Evolutionary conservation across 2,797 vertebrate genomes (phyloP).

Genomic region (Arctocebus calabarensis): DNA sequence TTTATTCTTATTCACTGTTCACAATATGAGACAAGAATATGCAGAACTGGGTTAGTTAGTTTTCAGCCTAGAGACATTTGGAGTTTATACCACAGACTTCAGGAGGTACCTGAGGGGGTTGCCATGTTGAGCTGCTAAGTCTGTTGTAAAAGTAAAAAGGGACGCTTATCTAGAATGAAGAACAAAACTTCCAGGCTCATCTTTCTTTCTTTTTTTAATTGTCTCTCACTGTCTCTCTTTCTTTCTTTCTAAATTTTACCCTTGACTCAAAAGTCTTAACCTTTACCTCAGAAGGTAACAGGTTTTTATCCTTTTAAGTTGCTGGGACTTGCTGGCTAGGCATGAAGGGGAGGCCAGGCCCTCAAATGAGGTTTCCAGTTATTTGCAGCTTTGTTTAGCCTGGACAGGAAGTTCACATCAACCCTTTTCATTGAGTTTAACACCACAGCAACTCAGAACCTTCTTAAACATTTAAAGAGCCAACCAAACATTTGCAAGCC

Average conservation of each 20-base stretch:
- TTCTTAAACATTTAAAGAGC: constrained; percentile 53
- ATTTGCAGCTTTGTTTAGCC: constrained; percentile 48
- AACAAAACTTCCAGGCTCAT: constrained; percentile 28
- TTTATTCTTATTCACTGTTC: constrained; percentile 57
- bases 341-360: not conserved
- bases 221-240: not conserved
- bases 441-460: constrained; percentile 11
- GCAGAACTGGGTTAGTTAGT: constrained; percentile 13
- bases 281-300: not conserved
- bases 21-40: constrained; percentile 4
- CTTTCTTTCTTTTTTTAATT: not conserved
- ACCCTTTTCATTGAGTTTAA: constrained; percentile 12
- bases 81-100: constrained; percentile 47
- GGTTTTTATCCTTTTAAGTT: constrained; percentile 26
- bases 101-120: not conserved
- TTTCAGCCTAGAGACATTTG: constrained; percentile 28
- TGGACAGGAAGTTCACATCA: constrained; percentile 23
- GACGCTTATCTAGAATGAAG: not conserved
- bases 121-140: not conserved
- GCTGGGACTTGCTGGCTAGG: not conserved
- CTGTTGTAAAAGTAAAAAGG: constrained; percentile 47
- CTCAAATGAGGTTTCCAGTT: not conserved
- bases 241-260: not conserved
- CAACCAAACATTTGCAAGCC: constrained; percentile 73
- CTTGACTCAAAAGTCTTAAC: not conserved